A percentile compares a stretch with the other conserved stretches of the same genome.
These are phyloP conservation scores for Amphipyra berbera DNA, from an alignment of 2,888 invertebrate species.

Conservation along the genomic window DNA sequence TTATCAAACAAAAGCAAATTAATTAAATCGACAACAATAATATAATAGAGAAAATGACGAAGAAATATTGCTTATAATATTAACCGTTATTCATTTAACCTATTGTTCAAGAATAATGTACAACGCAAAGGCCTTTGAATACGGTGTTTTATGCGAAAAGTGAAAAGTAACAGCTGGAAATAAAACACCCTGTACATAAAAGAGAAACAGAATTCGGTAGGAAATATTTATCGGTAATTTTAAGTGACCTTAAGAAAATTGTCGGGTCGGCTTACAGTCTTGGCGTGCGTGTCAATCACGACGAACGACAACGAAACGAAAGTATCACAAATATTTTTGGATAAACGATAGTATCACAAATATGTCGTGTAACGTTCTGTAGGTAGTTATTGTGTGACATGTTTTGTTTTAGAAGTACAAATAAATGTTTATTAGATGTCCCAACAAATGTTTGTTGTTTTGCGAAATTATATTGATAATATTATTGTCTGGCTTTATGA, in stretches of 20 bases:
- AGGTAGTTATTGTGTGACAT: slow-evolving; percentile 7
- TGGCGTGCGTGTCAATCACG: slow-evolving; percentile 32
- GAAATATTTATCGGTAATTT: slow-evolving; percentile 9
- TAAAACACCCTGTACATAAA: slow-evolving; percentile 19
- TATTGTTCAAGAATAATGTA: slow-evolving; percentile 49
- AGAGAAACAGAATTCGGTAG: slow-evolving; percentile 4
- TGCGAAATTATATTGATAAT: slow-evolving; percentile 2
- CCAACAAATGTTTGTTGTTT: slow-evolving; percentile 24
- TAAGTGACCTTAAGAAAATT: slow-evolving; percentile 18
- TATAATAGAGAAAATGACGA: slow-evolving; percentile 16
- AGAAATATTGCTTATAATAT: slow-evolving; percentile 43
- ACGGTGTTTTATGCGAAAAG: slow-evolving; percentile 25
- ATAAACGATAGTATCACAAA: slow-evolving; percentile 13
- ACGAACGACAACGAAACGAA: slow-evolving; percentile 8
- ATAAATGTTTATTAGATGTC: slow-evolving; percentile 23
- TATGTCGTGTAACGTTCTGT: slow-evolving; percentile 18
- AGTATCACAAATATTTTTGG: slow-evolving; percentile 25
- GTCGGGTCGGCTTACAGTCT: background rate
- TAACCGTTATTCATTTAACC: slow-evolving; percentile 29
- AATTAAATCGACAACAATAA: slow-evolving; percentile 42
- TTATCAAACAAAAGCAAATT: slow-evolving; percentile 27
- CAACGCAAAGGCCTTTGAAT: slow-evolving; percentile 41
- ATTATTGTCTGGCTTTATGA: background rate
- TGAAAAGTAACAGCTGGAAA: slow-evolving; percentile 30
- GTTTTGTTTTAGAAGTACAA: slow-evolving; percentile 16